These are phyloP conservation scores for Lethrus apterus DNA, from an alignment of 1,140 invertebrate genomes.

Conservation along the genomic window DNA sequence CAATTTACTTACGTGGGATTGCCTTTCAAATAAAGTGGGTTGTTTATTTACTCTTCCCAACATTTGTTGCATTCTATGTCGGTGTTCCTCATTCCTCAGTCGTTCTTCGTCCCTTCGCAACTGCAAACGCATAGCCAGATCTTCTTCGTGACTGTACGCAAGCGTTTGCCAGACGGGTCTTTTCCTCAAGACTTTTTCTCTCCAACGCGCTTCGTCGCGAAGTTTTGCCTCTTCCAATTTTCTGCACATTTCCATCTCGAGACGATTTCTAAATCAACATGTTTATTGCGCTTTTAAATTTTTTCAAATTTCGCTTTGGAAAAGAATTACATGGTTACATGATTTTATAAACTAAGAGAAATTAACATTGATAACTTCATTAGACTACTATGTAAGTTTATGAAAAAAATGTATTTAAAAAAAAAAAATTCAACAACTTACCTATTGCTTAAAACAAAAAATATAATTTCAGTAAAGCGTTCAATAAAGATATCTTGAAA, in stretches of 20 bases:
- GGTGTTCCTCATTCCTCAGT: slow-evolving; percentile 56
- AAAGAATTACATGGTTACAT: too few species aligned
- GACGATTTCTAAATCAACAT: slow-evolving; percentile 47
- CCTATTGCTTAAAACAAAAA: too few species aligned
- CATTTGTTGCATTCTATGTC: slow-evolving; percentile 64
- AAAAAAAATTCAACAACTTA: too few species aligned
- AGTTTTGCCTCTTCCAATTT: slow-evolving; percentile 51
- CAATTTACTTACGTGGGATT: slow-evolving; percentile 49
- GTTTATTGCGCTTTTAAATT: not conserved
- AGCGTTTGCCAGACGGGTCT: slow-evolving; percentile 62
- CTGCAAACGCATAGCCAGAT: slow-evolving; percentile 56
- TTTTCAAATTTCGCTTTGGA: not conserved
- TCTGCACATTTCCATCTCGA: slow-evolving; percentile 55
- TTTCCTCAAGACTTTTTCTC: slow-evolving; percentile 51
- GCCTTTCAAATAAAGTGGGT: slow-evolving; percentile 61
- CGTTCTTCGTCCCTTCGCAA: slow-evolving; percentile 57
- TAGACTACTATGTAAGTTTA: slow-evolving; percentile 1
- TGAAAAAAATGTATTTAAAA: not conserved
- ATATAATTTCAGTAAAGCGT: too few species aligned
- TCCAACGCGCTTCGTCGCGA: slow-evolving; percentile 48
- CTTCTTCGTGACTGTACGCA: slow-evolving; percentile 59
- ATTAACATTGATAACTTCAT: too few species aligned
- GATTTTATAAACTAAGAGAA: too few species aligned
- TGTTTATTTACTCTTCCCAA: slow-evolving; percentile 58
- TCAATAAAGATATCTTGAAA: too few species aligned